Percentiles rank a stretch among this genome's conserved stretches.
These are phyloP conservation scores for Hucho hucho DNA, from an alignment of 2,113 vertebrate genomes.

Conservation along the genomic window DNA sequence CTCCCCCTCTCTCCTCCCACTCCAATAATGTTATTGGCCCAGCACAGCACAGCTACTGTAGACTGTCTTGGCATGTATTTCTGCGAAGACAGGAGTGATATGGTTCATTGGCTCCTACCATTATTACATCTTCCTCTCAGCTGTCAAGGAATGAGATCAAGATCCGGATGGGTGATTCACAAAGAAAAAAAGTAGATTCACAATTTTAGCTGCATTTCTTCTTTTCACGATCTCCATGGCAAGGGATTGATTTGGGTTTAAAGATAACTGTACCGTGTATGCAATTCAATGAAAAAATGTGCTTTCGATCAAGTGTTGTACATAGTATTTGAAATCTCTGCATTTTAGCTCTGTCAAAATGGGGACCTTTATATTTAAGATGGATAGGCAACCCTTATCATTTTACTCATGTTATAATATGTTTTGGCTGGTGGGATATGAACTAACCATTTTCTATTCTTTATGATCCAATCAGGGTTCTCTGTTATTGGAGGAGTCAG, in stretches of 20 bases:
- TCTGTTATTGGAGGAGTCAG: conserved; percentile 76
- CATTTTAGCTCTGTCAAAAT: not conserved
- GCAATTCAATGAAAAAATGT: too few species aligned
- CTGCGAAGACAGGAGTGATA: not conserved
- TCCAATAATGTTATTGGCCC: not conserved
- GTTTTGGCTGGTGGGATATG: not conserved
- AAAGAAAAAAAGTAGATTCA: too few species aligned
- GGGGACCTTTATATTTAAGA: not conserved
- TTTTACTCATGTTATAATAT: too few species aligned
- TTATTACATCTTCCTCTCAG: not conserved
- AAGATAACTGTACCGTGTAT: too few species aligned
- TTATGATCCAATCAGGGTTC: conserved; percentile 73
- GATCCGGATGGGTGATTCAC: not conserved
- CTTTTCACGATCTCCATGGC: too few species aligned
- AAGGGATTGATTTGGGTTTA: too few species aligned
- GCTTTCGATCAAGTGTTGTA: not conserved
- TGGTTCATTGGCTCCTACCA: conserved; percentile 2
- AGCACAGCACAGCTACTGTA: not conserved
- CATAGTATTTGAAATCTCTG: not conserved
- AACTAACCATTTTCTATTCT: not conserved
- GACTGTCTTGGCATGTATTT: not conserved
- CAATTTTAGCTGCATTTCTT: too few species aligned
- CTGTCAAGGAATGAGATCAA: not conserved
- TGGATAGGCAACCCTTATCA: not conserved
- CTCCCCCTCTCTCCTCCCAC: too few species aligned